phyloP scores from a whole-genome alignment of 2,113 vertebrate genomes.

The Myanophis thanlyinensis region DNA sequence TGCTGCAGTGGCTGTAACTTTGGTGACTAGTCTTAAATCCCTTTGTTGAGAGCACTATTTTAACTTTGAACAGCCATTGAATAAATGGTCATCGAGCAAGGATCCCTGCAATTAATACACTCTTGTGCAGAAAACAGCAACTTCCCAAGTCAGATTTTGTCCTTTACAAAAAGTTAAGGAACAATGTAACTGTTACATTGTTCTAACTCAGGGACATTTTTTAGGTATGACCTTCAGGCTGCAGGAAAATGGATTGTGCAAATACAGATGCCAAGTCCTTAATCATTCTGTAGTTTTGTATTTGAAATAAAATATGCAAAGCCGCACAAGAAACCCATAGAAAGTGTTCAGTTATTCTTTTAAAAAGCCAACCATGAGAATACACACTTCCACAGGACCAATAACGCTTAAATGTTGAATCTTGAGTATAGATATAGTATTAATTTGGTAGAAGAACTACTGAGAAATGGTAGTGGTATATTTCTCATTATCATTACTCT shows the following conservation, averaged over 20 bases:
- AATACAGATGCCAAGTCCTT: neutral
- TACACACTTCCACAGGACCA: neutral
- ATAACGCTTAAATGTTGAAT: neutral
- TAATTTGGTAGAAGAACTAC: neutral
- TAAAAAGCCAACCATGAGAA: neutral
- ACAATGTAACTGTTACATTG: neutral
- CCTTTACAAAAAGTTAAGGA: neutral
- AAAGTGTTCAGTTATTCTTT: neutral
- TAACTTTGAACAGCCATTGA: neutral
- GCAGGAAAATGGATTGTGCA: neutral
- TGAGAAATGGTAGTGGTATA: neutral
- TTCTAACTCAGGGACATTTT: neutral
- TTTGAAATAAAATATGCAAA: neutral
- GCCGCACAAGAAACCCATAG: neutral
- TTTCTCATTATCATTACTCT: neutral
- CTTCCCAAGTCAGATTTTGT: neutral
- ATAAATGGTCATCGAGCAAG: neutral
- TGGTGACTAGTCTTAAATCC: neutral
- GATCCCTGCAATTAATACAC: neutral
- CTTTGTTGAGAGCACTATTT: neutral
- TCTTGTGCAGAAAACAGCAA: neutral
- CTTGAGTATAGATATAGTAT: neutral
- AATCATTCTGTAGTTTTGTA: neutral
- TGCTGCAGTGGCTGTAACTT: neutral
- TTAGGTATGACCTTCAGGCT: neutral